Conservation (phyloP, 1,140 invertebrate genomes). For the Zaprionus tsacasi region DNA sequence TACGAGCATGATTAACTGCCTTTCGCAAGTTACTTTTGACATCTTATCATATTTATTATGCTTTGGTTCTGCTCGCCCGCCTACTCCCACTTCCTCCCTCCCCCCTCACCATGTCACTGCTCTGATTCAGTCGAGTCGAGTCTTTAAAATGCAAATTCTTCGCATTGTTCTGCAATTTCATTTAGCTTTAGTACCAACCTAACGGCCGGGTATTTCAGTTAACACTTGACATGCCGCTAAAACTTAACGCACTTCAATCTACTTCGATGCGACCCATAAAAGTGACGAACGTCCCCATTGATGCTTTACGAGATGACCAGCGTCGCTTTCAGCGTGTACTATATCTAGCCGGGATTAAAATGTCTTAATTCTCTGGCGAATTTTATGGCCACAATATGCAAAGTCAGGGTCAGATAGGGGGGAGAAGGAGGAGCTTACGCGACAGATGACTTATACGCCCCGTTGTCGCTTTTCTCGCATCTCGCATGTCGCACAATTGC, state of each 20-base stretch:
- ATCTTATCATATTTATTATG: constrained; percentile 74
- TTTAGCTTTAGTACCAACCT: constrained; percentile 50
- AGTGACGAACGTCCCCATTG: constrained; percentile 45
- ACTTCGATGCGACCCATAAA: constrained; percentile 60
- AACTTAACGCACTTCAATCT: constrained; percentile 62
- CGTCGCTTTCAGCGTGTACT: constrained; percentile 36
- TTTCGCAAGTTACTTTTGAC: constrained; percentile 68
- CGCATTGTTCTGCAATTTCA: constrained; percentile 47
- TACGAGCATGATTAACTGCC: constrained; percentile 71
- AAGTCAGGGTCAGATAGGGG: constrained; percentile 21
- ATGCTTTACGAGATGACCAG: constrained; percentile 63
- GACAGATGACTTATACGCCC: constrained; percentile 69
- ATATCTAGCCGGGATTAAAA: constrained; percentile 53
- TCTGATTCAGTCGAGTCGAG: constrained; percentile 15
- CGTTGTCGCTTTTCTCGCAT: constrained; percentile 9
- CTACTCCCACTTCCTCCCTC: not conserved
- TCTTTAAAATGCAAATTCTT: constrained; percentile 72
- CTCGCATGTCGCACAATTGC: not conserved
- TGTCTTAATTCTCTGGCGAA: constrained; percentile 69
- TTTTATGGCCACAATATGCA: constrained; percentile 72
- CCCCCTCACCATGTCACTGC: too few species aligned
- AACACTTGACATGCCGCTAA: constrained; percentile 69
- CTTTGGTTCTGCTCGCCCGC: not conserved
- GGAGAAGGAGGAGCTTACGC: not conserved
- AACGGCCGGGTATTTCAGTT: constrained; percentile 58